Base-by-base conservation (phyloP, 2,113 vertebrate species). In the Lota lota region DNA sequence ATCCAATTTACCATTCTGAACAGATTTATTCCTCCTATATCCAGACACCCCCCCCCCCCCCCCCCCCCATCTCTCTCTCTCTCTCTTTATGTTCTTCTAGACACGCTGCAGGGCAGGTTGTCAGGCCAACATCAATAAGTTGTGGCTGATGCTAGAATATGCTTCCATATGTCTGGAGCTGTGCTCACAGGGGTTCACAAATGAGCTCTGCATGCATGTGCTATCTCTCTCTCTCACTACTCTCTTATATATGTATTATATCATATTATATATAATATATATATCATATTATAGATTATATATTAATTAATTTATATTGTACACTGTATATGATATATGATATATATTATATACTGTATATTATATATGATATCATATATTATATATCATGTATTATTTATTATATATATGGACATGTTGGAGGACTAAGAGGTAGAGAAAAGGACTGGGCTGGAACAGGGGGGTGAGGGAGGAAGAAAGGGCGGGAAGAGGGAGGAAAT, bases 1-100 rank as follows among this genome's bases (percentile, higher is more conserved):
- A n/a, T 72, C 2, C 15, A 69, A 20, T 67, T 22, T 69, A 21
- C 58, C 40, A 20, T 56, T 36, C n/a, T 0, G 36, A 65, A 40
- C 68, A 75, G 64, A 80, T 82, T 70, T 66, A 79, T 74, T 69
- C 69, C 56, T 22, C 24, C 66, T 47, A 22, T 15, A 72, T 73
- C 51, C 47, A 4, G 1, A 0, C 54, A 63, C 19, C 60, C 22
- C 22, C 19, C n/a, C 57, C n/a, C 56, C 56, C 4, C 24, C 24
- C 24, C 24, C 24, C 4, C 24, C 24, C 24, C 4, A 2, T 24
- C 24, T 24, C 19, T 19, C 22, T 28, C 51, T 50, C 20, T 10
- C 36, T 40, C 36, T 22, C 5, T 70, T 33, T 66, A 2, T 51
- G 58, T 2, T 21, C 17, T 54, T 3, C 24, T 11, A 57, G 67